Evolutionary conservation across 1,140 invertebrate species (phyloP).

Genomic region (Papilio polyxenes): DNA sequence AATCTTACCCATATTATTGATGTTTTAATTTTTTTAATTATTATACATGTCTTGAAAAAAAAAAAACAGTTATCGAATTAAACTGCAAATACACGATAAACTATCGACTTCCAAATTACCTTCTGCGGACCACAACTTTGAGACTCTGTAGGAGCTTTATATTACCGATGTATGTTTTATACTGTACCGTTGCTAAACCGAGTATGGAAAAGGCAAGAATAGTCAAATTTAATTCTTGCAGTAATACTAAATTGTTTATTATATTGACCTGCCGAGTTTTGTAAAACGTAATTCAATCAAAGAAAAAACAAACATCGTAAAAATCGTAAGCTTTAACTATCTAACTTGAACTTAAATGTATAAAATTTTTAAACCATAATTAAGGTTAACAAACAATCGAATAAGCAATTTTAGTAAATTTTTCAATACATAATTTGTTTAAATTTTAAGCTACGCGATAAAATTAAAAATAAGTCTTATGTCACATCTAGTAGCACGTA

Average conservation of each 20-base stretch:
- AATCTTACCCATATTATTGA: too few relatives aligned
- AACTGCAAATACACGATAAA: slow-evolving; percentile 47
- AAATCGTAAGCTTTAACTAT: too few relatives aligned
- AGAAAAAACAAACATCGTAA: too few relatives aligned
- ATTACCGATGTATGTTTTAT: slow-evolving; percentile 54
- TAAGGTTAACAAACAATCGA: too few relatives aligned
- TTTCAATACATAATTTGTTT: not conserved
- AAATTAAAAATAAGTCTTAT: slow-evolving; percentile 19
- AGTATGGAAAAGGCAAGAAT: slow-evolving; percentile 40
- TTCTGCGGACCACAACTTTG: slow-evolving; percentile 61
- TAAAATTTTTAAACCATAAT: too few relatives aligned
- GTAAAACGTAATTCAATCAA: too few relatives aligned
- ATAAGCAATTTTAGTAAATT: not conserved
- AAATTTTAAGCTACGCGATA: not conserved
- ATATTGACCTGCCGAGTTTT: too few relatives aligned
- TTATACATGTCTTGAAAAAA: too few relatives aligned
- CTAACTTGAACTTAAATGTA: too few relatives aligned
- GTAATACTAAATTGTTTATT: too few relatives aligned
- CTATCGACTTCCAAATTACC: slow-evolving; percentile 60
- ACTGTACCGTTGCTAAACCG: slow-evolving; percentile 35
- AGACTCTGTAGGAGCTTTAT: slow-evolving; percentile 62
- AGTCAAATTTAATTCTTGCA: too few relatives aligned
- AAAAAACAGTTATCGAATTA: slow-evolving; percentile 29
- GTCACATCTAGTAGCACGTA: slow-evolving; percentile 45
- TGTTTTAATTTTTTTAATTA: too few relatives aligned